phyloP scores from a whole-genome alignment of 2,888 invertebrate genomes.

The Drepana falcataria region DNA sequence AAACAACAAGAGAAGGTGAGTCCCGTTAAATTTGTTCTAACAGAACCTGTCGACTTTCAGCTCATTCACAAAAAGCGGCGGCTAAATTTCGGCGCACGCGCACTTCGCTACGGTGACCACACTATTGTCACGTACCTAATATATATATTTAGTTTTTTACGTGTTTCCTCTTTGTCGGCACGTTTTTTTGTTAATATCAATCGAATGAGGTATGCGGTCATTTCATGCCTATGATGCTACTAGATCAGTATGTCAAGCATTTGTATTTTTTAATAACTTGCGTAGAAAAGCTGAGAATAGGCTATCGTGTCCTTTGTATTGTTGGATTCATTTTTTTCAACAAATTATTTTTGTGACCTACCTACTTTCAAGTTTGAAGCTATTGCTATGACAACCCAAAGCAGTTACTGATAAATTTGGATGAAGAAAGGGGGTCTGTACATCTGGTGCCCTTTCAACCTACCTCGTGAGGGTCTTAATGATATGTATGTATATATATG shows the following conservation, averaged over 20 bases:
- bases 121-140: conserved; percentile 46
- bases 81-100: conserved; percentile 58
- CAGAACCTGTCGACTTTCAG: conserved; percentile 56
- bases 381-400: too few species aligned
- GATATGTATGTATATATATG: too few species aligned
- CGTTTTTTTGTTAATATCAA: conserved; percentile 31
- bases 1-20: conserved; percentile 35
- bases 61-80: conserved; percentile 69
- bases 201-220: conserved; percentile 20
- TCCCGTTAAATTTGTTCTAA: conserved; percentile 73
- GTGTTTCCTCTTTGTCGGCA: conserved; percentile 25
- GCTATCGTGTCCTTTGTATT: conserved; percentile 8
- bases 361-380: too few species aligned
- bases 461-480: too few species aligned
- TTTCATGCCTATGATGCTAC: conserved; percentile 17
- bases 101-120: conserved; percentile 45
- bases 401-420: too few species aligned
- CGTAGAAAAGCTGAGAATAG: too few species aligned
- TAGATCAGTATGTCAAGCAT: neutral
- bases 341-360: too few species aligned
- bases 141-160: conserved; percentile 31
- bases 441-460: too few species aligned
- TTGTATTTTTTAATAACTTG: neutral
- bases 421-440: too few species aligned
- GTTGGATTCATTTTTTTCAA: too few species aligned